phyloP scores from a whole-genome alignment of 2,113 vertebrate species.

The Semnopithecus entellus region DNA sequence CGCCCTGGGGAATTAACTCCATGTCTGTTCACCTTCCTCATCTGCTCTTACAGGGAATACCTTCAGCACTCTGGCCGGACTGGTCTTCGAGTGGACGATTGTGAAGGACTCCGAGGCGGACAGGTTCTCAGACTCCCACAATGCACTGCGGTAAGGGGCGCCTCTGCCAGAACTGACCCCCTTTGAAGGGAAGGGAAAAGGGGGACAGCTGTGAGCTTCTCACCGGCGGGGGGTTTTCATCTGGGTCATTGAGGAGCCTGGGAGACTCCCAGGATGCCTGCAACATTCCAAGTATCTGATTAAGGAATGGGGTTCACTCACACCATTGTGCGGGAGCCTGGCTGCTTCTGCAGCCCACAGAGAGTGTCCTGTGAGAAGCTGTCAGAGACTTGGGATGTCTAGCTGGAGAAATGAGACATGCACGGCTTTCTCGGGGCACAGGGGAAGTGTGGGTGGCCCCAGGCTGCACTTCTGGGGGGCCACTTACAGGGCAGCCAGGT shows the following conservation, averaged over 20 bases:
- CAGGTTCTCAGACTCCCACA: constrained; percentile 92
- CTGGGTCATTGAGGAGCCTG: background rate
- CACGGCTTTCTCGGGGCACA: accelerated
- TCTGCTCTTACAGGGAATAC: constrained; percentile 90
- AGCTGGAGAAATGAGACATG: background rate
- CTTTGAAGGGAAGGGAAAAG: accelerated
- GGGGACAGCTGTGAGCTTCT: accelerated
- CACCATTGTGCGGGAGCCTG: accelerated
- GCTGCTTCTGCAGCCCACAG: background rate
- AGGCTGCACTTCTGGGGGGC: background rate
- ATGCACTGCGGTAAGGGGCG: constrained; percentile 88
- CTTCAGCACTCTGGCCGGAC: constrained; percentile 94
- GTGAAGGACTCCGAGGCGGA: constrained; percentile 91
- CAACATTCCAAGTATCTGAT: no score
- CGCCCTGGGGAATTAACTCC: background rate
- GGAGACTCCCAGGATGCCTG: background rate
- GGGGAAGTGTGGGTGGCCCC: background rate
- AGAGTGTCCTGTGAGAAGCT: background rate
- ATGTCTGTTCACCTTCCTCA: background rate
- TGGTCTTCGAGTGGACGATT: constrained; percentile 95
- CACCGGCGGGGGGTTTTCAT: accelerated
- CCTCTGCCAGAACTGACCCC: background rate
- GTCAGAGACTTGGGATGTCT: background rate
- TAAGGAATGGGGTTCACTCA: accelerated
- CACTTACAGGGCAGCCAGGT: background rate